Evolutionary conservation across 2,888 invertebrate species (phyloP).

Genomic region (Monochamus alternatus): DNA sequence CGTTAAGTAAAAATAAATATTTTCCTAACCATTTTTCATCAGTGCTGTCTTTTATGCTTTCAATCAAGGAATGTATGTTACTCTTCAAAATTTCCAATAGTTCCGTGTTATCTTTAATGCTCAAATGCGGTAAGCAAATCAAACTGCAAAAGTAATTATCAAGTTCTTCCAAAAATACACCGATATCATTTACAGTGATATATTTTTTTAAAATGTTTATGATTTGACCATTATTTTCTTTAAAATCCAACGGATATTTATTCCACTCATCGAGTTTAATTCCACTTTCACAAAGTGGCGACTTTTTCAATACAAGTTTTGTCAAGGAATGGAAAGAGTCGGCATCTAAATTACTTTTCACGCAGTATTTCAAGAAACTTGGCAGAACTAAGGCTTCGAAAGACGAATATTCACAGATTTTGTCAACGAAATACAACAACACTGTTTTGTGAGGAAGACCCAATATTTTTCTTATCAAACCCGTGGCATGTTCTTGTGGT

Average conservation of each 20-base stretch:
- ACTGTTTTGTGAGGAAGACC: constrained; percentile 74
- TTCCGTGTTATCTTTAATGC: constrained; percentile 59
- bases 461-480: constrained; percentile 79
- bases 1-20: constrained; percentile 73
- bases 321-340: constrained; percentile 77
- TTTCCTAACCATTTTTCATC: constrained; percentile 47
- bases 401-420: constrained; percentile 78
- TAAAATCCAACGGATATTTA: constrained; percentile 78
- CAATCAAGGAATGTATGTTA: constrained; percentile 45
- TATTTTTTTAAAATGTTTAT: constrained; percentile 69
- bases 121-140: constrained; percentile 75
- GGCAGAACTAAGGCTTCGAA: constrained; percentile 85
- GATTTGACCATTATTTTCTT: constrained; percentile 66
- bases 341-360: constrained; percentile 73
- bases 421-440: constrained; percentile 78
- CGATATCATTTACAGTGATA: constrained; percentile 66
- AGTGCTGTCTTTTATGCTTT: constrained; percentile 33
- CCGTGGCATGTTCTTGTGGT: constrained; percentile 82
- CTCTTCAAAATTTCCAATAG: constrained; percentile 55
- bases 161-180: constrained; percentile 69
- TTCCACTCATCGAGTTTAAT: constrained; percentile 77
- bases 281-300: constrained; percentile 77
- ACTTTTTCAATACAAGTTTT: constrained; percentile 79
- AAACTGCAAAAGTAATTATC: constrained; percentile 72
- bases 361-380: constrained; percentile 76